These are phyloP conservation scores for Alauda arvensis DNA, from an alignment of 2,797 vertebrate genomes.

Conservation along the genomic window DNA sequence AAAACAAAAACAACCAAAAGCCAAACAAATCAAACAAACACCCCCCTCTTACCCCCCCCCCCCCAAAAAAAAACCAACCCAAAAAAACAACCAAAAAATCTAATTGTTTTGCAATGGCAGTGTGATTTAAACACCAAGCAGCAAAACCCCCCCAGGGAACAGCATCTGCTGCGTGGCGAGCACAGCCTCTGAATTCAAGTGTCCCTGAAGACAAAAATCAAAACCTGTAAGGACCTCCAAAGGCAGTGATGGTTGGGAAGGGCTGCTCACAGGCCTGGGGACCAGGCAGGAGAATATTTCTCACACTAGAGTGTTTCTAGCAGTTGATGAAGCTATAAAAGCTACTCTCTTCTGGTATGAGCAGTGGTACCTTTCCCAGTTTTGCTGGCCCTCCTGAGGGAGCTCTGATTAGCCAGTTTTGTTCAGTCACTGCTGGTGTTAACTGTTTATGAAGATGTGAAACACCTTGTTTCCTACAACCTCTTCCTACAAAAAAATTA, in stretches of 20 bases:
- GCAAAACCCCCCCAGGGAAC: not conserved
- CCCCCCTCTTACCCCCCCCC: no score
- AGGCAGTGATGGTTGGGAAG: not conserved
- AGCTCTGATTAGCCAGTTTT: conserved; percentile 15
- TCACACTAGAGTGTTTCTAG: conserved; percentile 12
- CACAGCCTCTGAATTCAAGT: not conserved
- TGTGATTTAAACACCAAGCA: not conserved
- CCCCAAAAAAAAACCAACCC: no score
- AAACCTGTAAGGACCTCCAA: not conserved
- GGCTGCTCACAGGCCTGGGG: not conserved
- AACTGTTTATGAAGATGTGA: conserved; percentile 31
- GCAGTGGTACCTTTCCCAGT: not conserved
- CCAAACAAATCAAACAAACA: not conserved
- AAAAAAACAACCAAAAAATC: not conserved
- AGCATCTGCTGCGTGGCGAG: not conserved
- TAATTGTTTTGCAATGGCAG: not conserved
- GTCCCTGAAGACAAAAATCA: not conserved
- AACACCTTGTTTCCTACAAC: not conserved
- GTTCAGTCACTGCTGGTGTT: conserved; percentile 38
- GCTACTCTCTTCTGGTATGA: not conserved
- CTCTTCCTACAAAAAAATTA: not conserved
- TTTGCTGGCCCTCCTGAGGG: conserved; percentile 2
- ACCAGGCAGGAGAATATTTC: not conserved
- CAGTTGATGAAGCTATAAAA: not conserved
- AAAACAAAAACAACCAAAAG: no score